phyloP scores from a whole-genome alignment of 2,888 invertebrate species.

The Leucoma salicis region DNA sequence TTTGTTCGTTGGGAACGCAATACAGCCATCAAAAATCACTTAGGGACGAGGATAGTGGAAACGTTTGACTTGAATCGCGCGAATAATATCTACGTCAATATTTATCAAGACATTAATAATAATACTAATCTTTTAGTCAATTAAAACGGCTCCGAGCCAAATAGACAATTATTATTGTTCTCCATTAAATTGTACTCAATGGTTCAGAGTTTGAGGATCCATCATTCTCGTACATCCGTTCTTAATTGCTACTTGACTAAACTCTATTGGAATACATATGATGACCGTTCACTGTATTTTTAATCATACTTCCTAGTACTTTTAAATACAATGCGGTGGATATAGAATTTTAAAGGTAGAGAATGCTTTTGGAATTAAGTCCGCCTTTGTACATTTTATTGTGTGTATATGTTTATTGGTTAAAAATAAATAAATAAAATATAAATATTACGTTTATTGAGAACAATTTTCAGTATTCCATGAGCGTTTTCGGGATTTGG shows the following conservation, averaged over 20 bases:
- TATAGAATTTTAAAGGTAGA: too few relatives aligned
- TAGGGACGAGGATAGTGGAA: conserved; percentile 55
- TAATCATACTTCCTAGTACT: too few relatives aligned
- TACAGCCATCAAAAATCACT: conserved; percentile 66
- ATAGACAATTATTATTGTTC: conserved; percentile 52
- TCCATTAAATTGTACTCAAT: conserved; percentile 42
- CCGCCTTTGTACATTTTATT: too few relatives aligned
- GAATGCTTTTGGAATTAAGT: too few relatives aligned
- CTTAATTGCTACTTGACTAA: conserved; percentile 32
- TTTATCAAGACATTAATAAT: conserved; percentile 52
- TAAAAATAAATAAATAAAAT: too few relatives aligned
- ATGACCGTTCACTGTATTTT: too few relatives aligned
- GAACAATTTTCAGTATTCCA: too few relatives aligned
- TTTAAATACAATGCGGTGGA: too few relatives aligned
- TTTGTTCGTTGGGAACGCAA: conserved; percentile 30
- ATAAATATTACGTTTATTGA: too few relatives aligned
- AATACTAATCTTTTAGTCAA: conserved; percentile 55
- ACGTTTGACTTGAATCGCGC: conserved; percentile 42
- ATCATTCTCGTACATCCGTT: conserved; percentile 24
- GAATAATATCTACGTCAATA: conserved; percentile 56
- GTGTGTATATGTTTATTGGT: too few relatives aligned
- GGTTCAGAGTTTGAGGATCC: conserved; percentile 30
- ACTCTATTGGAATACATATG: background rate
- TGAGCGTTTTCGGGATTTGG: too few relatives aligned
- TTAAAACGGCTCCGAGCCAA: conserved; percentile 46